Evolutionary conservation across 2,888 invertebrate genomes (phyloP).

Genomic region (Eucera pruinosa): DNA sequence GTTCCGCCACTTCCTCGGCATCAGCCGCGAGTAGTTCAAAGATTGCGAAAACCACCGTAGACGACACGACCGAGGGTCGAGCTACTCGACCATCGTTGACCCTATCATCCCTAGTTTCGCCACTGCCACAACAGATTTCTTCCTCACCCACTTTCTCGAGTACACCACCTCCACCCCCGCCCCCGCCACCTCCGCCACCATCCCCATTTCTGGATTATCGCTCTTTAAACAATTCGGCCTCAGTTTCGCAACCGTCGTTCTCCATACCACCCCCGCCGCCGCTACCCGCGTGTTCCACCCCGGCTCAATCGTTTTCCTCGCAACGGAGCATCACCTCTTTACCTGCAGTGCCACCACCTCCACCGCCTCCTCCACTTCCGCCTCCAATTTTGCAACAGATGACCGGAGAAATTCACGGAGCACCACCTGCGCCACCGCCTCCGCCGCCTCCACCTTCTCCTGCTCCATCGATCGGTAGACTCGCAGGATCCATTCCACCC

Average conservation of each 20-base stretch:
- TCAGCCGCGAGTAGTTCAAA: background rate
- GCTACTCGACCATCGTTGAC: background rate
- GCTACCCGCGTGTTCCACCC: conserved; percentile 12
- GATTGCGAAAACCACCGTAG: background rate
- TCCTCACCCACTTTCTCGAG: conserved; percentile 79
- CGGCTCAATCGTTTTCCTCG: conserved; percentile 10
- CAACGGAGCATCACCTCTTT: conserved; percentile 24
- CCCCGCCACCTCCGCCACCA: conserved; percentile 78
- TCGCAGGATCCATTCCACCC: conserved; percentile 75
- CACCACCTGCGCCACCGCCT: conserved; percentile 31
- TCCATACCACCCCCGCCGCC: conserved; percentile 53
- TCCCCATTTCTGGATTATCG: conserved; percentile 32
- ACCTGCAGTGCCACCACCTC: conserved; percentile 40
- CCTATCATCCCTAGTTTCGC: conserved; percentile 70
- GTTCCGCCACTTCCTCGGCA: background rate
- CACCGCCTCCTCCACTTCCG: conserved; percentile 46
- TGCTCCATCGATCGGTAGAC: conserved; percentile 1
- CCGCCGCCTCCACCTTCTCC: conserved; percentile 34
- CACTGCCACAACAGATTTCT: conserved; percentile 82
- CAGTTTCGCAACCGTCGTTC: conserved; percentile 21
- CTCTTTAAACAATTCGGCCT: background rate
- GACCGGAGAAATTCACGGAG: conserved; percentile 5
- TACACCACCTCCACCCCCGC: conserved; percentile 71
- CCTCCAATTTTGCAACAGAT: conserved; percentile 27
- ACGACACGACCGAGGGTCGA: background rate